These are phyloP conservation scores for Plusia festucae DNA, from an alignment of 2,888 invertebrate species.

Conservation along the genomic window DNA sequence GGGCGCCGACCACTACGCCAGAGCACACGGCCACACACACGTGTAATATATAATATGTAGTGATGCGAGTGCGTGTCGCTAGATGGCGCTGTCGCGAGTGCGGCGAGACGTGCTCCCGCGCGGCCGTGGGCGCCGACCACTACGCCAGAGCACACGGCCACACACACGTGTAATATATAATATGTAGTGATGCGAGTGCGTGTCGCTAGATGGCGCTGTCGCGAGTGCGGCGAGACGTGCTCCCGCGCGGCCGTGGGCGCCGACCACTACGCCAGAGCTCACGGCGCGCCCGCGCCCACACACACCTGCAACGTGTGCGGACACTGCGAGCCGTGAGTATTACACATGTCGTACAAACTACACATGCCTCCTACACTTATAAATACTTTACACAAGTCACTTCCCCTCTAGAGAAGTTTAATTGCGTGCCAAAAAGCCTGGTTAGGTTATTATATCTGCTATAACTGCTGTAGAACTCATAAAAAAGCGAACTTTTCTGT, in stretches of 20 bases:
- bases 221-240: slow-evolving; percentile 62
- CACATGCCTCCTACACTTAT: too few relatives aligned
- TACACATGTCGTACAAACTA: too few relatives aligned
- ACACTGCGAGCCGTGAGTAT: slow-evolving; percentile 60
- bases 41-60: slow-evolving; percentile 55
- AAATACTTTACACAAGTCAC: too few relatives aligned
- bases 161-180: slow-evolving; percentile 66
- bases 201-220: slow-evolving; percentile 76
- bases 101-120: slow-evolving; percentile 71
- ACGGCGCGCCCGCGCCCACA: slow-evolving; percentile 67
- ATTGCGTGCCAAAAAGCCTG: too few relatives aligned
- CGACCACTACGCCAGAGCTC: slow-evolving; percentile 75
- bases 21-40: slow-evolving; percentile 74
- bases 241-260: slow-evolving; percentile 81
- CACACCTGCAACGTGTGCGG: slow-evolving; percentile 74
- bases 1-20: slow-evolving; percentile 78
- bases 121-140: slow-evolving; percentile 81
- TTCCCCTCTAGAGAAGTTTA: too few relatives aligned
- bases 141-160: slow-evolving; percentile 70
- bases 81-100: slow-evolving; percentile 80
- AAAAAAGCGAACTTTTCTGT: too few relatives aligned
- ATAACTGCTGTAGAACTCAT: too few relatives aligned
- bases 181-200: not conserved
- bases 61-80: not conserved
- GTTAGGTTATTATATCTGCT: too few relatives aligned